These are phyloP conservation scores for Battus philenor DNA, from an alignment of 1,140 invertebrate species.

Conservation along the genomic window DNA sequence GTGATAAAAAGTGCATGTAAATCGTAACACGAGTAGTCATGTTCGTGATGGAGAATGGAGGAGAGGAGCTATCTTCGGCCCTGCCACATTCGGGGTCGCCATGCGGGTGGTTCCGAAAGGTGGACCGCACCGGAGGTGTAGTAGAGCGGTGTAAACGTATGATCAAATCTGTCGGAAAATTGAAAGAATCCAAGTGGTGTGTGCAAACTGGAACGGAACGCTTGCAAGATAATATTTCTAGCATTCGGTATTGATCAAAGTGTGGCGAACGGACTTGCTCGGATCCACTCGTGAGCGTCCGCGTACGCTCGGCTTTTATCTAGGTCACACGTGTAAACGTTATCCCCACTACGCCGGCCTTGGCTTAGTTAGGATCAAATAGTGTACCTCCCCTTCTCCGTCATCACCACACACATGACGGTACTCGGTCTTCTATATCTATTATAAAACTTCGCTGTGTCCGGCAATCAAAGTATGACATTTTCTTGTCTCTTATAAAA, in stretches of 20 bases:
- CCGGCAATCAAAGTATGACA: too few relatives aligned
- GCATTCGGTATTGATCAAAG: constrained; percentile 54
- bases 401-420: constrained; percentile 26
- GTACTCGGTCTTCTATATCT: constrained; percentile 20
- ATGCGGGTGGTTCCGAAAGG: too few relatives aligned
- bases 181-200: constrained; percentile 11
- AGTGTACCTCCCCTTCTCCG: constrained; percentile 68
- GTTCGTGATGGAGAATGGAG: too few relatives aligned
- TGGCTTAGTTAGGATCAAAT: constrained; percentile 69
- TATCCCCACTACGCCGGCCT: constrained; percentile 68
- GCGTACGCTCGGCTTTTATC: constrained; percentile 49
- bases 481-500: too few relatives aligned
- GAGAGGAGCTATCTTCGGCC: too few relatives aligned
- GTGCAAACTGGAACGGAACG: constrained; percentile 25
- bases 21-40: too few relatives aligned
- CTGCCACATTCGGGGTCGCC: too few relatives aligned
- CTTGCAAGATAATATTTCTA: constrained; percentile 33
- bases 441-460: too few relatives aligned
- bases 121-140: too few relatives aligned
- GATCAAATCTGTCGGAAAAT: constrained; percentile 13
- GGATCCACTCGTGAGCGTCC: constrained; percentile 40
- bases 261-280: constrained; percentile 36
- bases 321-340: constrained; percentile 74
- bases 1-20: too few relatives aligned
- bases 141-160: constrained; percentile 14